A percentile compares a stretch with the other conserved stretches of the same genome.
phyloP scores from a whole-genome alignment of 1,140 invertebrate species.

The Coptotermes formosanus region DNA sequence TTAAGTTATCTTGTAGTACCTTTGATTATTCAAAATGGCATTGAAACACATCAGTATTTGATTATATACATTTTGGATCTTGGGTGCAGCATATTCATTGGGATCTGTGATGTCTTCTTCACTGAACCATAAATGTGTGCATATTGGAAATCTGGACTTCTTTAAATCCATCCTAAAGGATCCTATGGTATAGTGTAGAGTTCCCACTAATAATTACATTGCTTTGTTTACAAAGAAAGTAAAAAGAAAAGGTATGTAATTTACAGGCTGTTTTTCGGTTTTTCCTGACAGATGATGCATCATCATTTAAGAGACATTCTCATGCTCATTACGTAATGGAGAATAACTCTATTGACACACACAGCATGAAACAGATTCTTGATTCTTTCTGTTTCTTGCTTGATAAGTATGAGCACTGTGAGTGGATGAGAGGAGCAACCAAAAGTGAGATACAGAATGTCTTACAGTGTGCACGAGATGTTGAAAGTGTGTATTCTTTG shows the following conservation, averaged over 20 bases:
- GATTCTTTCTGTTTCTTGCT: constrained; percentile 51
- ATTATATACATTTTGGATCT: too few relatives aligned
- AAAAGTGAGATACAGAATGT: constrained; percentile 49
- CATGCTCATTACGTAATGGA: constrained; percentile 32
- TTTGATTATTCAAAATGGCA: too few relatives aligned
- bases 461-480: constrained; percentile 50
- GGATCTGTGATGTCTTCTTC: too few relatives aligned
- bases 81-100: too few relatives aligned
- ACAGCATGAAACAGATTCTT: constrained; percentile 45
- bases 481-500: constrained; percentile 50
- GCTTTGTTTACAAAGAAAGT: neutral
- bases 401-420: constrained; percentile 46
- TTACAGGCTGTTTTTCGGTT: constrained; percentile 22
- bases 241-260: too few relatives aligned
- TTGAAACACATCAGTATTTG: too few relatives aligned
- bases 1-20: too few relatives aligned
- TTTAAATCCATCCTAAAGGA: too few relatives aligned
- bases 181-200: too few relatives aligned
- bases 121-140: too few relatives aligned
- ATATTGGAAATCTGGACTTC: too few relatives aligned
- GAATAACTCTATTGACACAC: constrained; percentile 42
- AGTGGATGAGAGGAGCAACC: constrained; percentile 49
- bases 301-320: constrained; percentile 24
- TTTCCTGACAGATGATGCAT: constrained; percentile 42
- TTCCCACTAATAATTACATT: neutral